Base-by-base conservation (phyloP, 2,888 invertebrate species). In the Brenthis ino region DNA sequence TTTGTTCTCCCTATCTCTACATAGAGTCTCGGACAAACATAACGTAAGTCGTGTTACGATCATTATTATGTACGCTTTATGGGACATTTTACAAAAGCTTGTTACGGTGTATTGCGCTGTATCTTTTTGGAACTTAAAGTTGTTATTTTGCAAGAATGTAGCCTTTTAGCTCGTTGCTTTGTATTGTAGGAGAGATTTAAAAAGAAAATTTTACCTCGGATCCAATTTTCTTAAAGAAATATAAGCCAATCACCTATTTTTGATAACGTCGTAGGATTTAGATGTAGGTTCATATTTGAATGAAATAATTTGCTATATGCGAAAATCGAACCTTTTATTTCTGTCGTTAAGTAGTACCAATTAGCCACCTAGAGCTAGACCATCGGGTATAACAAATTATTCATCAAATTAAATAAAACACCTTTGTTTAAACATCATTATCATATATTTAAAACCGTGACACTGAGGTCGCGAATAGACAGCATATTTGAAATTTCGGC, bases 1-100 rank as follows among this genome's bases (percentile, higher is more conserved):
- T 80, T 80, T 82, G 82, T 85, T 76, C 74, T 73, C 75, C 71
- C 69, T 65, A 60, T 60, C 60, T 50, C 50, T 60, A 60, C 28
- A 60, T 60, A 60, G 50, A 60, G 60, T 50, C 37, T 37, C 37
- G 60, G 60, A 60, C 73, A 69, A 51, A 54, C 51, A 63, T 54
- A 63, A 63, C 67, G 61, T 61, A 56, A 60, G 54, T 61, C 50
- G 61, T 55, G 55, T 75, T 68, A 72, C 67, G 69, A 72, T 72
- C 68, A 73, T 75, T 71, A 72, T 72, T 73, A 67, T 70, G 72
- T 71, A 66, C 66, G 71, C 68, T 73, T 69, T 74, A 70, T 70
- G 71, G 69, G 73, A 72, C 73, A 68, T 68, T 72, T 70, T 73
- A 66, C 67, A 68, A 69, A 72, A 72, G 64, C 72, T 73, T 71